Evolutionary conservation across 2,888 invertebrate genomes (phyloP), one percentile per base, ranked within the genome.

Genomic region (Nycteola revayana): DNA sequence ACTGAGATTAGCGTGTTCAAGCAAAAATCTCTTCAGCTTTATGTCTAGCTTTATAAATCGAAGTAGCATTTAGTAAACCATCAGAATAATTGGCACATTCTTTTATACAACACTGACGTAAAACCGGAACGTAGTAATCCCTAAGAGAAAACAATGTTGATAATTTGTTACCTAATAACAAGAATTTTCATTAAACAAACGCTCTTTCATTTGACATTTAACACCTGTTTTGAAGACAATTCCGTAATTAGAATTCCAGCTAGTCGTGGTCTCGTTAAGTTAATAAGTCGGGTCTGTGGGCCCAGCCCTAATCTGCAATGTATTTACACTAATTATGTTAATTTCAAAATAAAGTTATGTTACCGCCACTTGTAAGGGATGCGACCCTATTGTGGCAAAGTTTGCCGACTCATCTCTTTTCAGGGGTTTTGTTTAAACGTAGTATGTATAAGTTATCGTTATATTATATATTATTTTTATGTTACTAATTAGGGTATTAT

Each of bases 311-410:
- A 69, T 63, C 63, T 48, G 58, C 60, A 55, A 25, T 20, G 28
- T 40, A 45, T 2, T 70, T 65, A 64, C 65, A 72, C 68, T 84
- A 86, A 87, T 87, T 87, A 87, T 83, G 85, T 78, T 86, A 85
- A 86, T 84, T 75, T 70, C 66, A 61, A 71, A 80, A 85, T 86
- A 84, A 86, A 85, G 80, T 86, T 80, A 77, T 82, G 79, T 76
- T 61, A 73, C 75, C 78, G 56, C 75, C n/a, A 72, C 75, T 81
- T 77, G 68, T 66, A 57, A 74, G 78, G 77, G 81, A 66, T 68
- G 45, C 71, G 70, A 63, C 40, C 48, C 40, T 61, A 63, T 64
- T 60, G 51, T 52, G 57, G 51, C 68, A 63, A n/a, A n/a, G 72
- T 79, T 70, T 52, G 65, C 66, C 53, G 72, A 74, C 71, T 65